phyloP scores from a whole-genome alignment of 2,113 vertebrate genomes.

The Cochlearius cochlearius region DNA sequence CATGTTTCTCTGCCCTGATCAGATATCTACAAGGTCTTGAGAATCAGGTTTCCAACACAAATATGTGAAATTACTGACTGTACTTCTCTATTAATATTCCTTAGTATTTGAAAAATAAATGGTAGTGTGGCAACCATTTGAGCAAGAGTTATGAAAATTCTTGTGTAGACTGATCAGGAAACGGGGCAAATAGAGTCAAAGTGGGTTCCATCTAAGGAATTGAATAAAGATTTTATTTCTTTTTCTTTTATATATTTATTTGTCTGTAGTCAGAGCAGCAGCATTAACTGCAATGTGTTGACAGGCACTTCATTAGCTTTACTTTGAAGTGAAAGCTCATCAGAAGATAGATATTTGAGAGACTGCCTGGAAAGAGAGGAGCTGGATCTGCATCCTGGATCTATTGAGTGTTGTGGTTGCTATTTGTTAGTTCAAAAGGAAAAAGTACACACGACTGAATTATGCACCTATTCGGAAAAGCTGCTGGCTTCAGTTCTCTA shows the following conservation, averaged over 20 bases:
- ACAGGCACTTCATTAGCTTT: conserved; percentile 28
- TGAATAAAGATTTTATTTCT: background rate
- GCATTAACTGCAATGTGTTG: background rate
- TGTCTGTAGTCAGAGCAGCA: background rate
- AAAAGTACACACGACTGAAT: background rate
- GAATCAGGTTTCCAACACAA: background rate
- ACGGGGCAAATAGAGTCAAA: background rate
- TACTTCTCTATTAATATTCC: background rate
- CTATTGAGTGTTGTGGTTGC: background rate
- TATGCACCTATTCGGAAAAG: background rate
- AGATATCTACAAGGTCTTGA: background rate
- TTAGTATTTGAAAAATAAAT: background rate
- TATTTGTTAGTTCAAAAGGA: background rate
- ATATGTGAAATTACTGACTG: background rate
- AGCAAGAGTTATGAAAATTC: background rate
- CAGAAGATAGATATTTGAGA: background rate
- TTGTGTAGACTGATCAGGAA: background rate
- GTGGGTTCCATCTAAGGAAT: background rate
- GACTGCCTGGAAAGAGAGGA: background rate
- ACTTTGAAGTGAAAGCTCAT: conserved; percentile 54
- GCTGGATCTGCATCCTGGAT: background rate
- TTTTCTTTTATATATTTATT: background rate
- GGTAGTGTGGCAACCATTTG: background rate
- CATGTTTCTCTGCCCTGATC: background rate
- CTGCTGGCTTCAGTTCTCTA: background rate